A percentile compares a stretch with the other conserved stretches of the same genome.
These are phyloP conservation scores for Pristis pectinata DNA, from an alignment of 2,797 vertebrate species.

Conservation along the genomic window DNA sequence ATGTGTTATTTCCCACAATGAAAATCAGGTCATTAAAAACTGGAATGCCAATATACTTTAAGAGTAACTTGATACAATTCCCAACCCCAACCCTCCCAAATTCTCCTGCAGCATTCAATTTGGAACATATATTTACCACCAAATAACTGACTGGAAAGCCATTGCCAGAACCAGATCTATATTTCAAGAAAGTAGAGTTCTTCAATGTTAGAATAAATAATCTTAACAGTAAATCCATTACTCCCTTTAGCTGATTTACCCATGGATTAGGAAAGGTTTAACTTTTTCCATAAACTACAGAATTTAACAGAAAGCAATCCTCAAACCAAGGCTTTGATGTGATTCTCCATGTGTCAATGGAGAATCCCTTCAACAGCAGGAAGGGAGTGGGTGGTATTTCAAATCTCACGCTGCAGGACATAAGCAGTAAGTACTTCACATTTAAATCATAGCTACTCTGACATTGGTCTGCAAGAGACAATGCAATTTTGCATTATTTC, in stretches of 20 bases:
- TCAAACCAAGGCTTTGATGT: background rate
- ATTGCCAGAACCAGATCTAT: background rate
- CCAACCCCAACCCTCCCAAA: background rate
- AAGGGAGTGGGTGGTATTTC: background rate
- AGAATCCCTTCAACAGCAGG: background rate
- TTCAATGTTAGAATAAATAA: background rate
- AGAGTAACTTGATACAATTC: background rate
- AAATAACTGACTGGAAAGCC: background rate
- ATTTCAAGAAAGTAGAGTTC: background rate
- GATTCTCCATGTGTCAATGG: background rate
- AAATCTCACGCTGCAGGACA: background rate
- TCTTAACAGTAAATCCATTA: background rate
- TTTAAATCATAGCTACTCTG: background rate
- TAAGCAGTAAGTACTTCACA: conserved; percentile 29
- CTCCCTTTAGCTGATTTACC: background rate
- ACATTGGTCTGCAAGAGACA: conserved; percentile 2
- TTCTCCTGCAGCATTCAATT: background rate
- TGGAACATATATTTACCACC: background rate
- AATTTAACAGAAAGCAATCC: background rate
- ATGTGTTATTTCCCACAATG: conserved; percentile 20
- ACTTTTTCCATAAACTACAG: background rate
- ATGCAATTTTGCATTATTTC: conserved; percentile 4
- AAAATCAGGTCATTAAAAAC: conserved; percentile 34
- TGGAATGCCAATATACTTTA: conserved; percentile 32
- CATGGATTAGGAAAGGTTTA: background rate